Percentiles rank a stretch among this genome's conserved stretches.
These are phyloP conservation scores for Oasisia sp. DNA, from an alignment of 2,888 invertebrate genomes.

Conservation along the genomic window DNA sequence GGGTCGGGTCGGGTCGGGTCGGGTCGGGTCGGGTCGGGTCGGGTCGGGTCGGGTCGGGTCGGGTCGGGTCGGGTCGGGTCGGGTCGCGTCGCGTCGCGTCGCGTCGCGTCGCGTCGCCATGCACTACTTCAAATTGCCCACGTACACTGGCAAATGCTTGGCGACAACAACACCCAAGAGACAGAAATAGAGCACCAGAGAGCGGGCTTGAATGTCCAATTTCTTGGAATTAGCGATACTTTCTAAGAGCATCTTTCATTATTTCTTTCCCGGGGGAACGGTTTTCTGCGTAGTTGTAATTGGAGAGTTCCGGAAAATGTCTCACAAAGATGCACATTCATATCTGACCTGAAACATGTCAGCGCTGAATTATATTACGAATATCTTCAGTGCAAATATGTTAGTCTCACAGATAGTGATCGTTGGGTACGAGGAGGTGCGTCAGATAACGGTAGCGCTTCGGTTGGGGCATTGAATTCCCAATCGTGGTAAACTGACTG, in stretches of 20 bases:
- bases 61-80: neutral
- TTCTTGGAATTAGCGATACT: neutral
- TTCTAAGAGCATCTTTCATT: neutral
- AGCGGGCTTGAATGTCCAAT: neutral
- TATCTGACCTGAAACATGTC: neutral
- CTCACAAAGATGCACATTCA: neutral
- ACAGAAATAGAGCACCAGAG: neutral
- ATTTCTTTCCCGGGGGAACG: neutral
- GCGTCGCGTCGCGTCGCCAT: neutral
- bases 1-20: neutral
- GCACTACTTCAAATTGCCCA: neutral
- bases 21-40: neutral
- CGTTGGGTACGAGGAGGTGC: neutral
- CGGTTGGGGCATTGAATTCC: no score
- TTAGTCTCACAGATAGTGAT: neutral
- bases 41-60: neutral
- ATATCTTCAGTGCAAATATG: neutral
- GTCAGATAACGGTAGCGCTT: no score
- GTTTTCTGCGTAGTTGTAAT: neutral
- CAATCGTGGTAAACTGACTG: no score
- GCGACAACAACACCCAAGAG: neutral
- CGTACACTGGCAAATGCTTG: neutral
- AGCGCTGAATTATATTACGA: neutral
- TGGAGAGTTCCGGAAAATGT: neutral
- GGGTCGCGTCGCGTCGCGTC: neutral